Conservation (phyloP, 2,113 vertebrate species). For the Galbula dea region DNA sequence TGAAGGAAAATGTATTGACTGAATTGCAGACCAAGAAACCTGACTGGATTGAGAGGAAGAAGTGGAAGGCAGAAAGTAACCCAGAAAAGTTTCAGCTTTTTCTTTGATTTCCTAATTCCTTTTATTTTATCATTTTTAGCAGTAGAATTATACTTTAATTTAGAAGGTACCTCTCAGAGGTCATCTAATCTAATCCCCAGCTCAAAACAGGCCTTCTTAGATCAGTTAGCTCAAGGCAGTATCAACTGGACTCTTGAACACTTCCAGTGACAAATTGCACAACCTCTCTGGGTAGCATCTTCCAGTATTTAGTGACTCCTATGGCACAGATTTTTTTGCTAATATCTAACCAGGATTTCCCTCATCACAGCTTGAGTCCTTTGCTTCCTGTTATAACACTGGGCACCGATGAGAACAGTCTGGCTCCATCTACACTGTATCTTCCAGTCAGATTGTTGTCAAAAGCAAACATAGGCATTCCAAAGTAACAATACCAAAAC, state of each 20-base stretch:
- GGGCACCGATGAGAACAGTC: background rate
- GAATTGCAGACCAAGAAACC: background rate
- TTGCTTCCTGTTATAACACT: background rate
- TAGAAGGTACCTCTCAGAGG: too few species aligned
- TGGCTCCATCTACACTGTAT: background rate
- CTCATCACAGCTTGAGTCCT: background rate
- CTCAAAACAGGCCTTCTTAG: background rate
- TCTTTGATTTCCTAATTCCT: background rate
- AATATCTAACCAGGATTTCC: background rate
- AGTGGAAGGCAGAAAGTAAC: background rate
- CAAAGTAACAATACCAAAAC: background rate
- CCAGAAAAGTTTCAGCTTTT: background rate
- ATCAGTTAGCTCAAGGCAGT: background rate
- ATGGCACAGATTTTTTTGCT: background rate
- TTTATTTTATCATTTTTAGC: background rate
- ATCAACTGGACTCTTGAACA: background rate
- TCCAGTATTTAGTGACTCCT: background rate
- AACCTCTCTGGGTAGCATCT: background rate
- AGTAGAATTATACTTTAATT: background rate
- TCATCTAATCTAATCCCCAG: background rate
- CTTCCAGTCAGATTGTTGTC: background rate
- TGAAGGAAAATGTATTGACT: background rate
- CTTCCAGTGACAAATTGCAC: background rate
- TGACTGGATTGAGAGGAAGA: background rate
- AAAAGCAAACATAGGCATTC: background rate